Conservation (phyloP, 2,797 vertebrate species). For the Smutsia gigantea region DNA sequence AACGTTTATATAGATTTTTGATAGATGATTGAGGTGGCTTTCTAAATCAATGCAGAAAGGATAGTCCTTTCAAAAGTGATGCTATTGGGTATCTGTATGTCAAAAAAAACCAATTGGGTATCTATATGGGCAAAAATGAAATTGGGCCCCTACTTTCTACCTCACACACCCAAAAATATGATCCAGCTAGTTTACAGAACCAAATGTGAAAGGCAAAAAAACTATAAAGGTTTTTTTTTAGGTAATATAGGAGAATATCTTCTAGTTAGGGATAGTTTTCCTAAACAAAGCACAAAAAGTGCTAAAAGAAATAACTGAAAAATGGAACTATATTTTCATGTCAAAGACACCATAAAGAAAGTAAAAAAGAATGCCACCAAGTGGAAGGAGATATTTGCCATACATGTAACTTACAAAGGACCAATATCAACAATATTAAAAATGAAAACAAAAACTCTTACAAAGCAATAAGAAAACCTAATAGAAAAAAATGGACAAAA, state of each 20-base stretch:
- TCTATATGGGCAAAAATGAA: neutral
- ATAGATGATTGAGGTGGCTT: slow-evolving; percentile 6
- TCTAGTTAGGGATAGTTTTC: neutral
- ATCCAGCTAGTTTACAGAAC: slow-evolving; percentile 6
- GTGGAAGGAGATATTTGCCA: neutral
- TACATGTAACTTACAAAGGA: slow-evolving; percentile 19
- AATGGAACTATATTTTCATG: neutral
- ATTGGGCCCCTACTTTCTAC: neutral
- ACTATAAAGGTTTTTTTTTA: neutral
- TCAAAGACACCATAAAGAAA: slow-evolving; percentile 21
- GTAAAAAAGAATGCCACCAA: slow-evolving; percentile 4
- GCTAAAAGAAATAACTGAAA: slow-evolving; percentile 35
- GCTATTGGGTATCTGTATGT: neutral
- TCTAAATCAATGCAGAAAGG: neutral
- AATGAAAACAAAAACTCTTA: neutral
- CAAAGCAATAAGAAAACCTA: neutral
- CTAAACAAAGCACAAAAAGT: neutral
- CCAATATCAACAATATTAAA: neutral
- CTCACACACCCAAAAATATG: slow-evolving; percentile 32
- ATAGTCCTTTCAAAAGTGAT: slow-evolving; percentile 6
- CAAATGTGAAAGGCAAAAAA: neutral
- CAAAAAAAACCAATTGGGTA: neutral
- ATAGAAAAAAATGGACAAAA: neutral
- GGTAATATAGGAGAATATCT: neutral
- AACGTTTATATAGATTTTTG: neutral